A percentile compares a stretch with the other conserved stretches of the same genome.
Evolutionary conservation across 2,888 invertebrate genomes (phyloP).

Genomic region (Acleris sparsana): DNA sequence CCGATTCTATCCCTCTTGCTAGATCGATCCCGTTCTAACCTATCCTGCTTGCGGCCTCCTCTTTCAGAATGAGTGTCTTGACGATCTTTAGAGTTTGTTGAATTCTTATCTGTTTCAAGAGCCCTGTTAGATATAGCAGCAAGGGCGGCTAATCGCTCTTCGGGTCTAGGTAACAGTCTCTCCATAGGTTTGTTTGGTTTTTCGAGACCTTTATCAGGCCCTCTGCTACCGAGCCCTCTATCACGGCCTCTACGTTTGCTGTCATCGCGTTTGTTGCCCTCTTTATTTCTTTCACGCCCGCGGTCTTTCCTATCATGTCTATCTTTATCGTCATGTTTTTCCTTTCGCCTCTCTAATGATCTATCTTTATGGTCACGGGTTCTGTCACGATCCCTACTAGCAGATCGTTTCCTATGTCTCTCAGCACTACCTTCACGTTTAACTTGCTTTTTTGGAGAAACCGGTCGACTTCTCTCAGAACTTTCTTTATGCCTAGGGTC

Average conservation of each 20-base stretch:
- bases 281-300: conserved; percentile 85
- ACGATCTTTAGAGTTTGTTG: conserved; percentile 74
- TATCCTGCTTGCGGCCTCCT: conserved; percentile 75
- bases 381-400: conserved; percentile 79
- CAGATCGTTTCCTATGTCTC: conserved; percentile 70
- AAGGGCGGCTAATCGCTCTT: conserved; percentile 85
- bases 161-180: conserved; percentile 85
- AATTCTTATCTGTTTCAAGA: conserved; percentile 74
- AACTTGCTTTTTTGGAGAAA: conserved; percentile 76
- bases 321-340: conserved; percentile 83
- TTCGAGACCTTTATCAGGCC: conserved; percentile 81
- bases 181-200: conserved; percentile 85
- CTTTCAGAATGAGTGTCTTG: conserved; percentile 77
- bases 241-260: conserved; percentile 79
- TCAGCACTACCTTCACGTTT: conserved; percentile 71
- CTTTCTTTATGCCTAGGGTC: conserved; percentile 75
- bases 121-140: conserved; percentile 79
- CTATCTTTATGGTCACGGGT: conserved; percentile 78
- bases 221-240: conserved; percentile 74
- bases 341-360: conserved; percentile 77
- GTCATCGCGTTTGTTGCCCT: conserved; percentile 74
- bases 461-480: conserved; percentile 76
- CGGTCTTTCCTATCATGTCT: conserved; percentile 87
- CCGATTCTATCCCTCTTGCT: conserved; percentile 75
- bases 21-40: conserved; percentile 80